Percentiles rank a stretch among this genome's conserved stretches.
phyloP scores from a whole-genome alignment of 2,113 vertebrate genomes.

The Archocentrus centrarchus region DNA sequence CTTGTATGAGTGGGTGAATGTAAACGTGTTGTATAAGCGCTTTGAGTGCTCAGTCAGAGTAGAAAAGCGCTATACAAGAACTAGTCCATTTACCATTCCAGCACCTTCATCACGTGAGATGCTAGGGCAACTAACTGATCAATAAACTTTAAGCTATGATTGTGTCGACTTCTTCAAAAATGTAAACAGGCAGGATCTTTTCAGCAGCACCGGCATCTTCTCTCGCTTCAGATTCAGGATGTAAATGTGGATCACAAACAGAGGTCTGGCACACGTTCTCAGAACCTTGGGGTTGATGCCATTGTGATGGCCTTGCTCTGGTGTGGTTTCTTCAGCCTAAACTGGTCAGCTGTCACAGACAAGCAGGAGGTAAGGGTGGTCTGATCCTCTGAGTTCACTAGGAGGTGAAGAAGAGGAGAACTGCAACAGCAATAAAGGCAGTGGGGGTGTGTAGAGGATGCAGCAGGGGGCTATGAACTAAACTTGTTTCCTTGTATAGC shows the following conservation, averaged over 20 bases:
- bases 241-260: too few species aligned
- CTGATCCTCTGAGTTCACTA: not conserved
- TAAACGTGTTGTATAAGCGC: too few species aligned
- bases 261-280: too few species aligned
- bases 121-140: too few species aligned
- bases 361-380: not conserved
- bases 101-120: too few species aligned
- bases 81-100: too few species aligned
- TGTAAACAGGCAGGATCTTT: too few species aligned
- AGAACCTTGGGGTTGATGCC: not conserved
- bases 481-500: not conserved
- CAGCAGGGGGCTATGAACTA: not conserved
- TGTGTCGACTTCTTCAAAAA: too few species aligned
- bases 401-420: not conserved
- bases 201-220: not conserved
- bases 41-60: too few species aligned
- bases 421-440: not conserved
- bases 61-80: too few species aligned
- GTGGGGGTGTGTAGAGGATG: not conserved
- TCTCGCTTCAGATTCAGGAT: not conserved
- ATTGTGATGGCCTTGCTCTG: not conserved
- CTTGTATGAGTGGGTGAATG: too few species aligned
- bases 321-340: not conserved
- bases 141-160: too few species aligned
- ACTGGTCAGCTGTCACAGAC: not conserved